A percentile compares a stretch with the other conserved stretches of the same genome.
Evolutionary conservation across 1,140 invertebrate species (phyloP).

Genomic region (Leptoteleia sp.): DNA sequence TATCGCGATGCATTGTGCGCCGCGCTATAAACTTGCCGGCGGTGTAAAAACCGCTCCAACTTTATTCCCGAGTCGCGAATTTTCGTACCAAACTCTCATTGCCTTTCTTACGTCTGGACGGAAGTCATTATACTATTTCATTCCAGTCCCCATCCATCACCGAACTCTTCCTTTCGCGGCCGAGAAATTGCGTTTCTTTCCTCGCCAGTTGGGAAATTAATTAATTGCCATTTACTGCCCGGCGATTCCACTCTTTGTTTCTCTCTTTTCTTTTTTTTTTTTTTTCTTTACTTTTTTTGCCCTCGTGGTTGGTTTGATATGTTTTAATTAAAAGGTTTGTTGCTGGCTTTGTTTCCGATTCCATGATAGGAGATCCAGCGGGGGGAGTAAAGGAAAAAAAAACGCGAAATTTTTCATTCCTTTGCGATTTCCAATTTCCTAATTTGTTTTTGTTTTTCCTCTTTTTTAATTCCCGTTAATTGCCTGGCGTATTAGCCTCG

Average conservation of each 20-base stretch:
- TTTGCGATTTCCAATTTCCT: slow-evolving; percentile 4
- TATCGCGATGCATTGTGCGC: slow-evolving; percentile 71
- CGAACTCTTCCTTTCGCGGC: slow-evolving; percentile 18
- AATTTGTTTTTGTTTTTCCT: no score
- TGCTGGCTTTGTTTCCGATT: neutral
- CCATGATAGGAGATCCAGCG: neutral
- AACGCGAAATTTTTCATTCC: no score
- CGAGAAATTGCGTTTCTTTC: slow-evolving; percentile 15
- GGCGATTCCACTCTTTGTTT: no score
- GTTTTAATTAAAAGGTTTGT: slow-evolving; percentile 11
- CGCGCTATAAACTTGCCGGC: slow-evolving; percentile 59
- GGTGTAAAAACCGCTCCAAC: slow-evolving; percentile 53
- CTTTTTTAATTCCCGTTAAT: no score
- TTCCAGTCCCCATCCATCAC: slow-evolving; percentile 9
- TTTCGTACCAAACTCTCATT: slow-evolving; percentile 57
- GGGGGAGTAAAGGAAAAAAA: no score
- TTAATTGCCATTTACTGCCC: slow-evolving; percentile 17
- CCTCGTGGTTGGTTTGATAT: slow-evolving; percentile 6
- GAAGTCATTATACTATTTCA: slow-evolving; percentile 42
- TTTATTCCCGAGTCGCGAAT: slow-evolving; percentile 62
- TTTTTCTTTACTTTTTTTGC: no score
- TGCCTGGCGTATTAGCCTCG: neutral
- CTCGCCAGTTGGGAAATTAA: slow-evolving; percentile 8
- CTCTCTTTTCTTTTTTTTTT: no score
- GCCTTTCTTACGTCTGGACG: slow-evolving; percentile 45